These are phyloP conservation scores for Cossypha polioptera DNA, from an alignment of 2,797 vertebrate genomes.

Conservation along the genomic window DNA sequence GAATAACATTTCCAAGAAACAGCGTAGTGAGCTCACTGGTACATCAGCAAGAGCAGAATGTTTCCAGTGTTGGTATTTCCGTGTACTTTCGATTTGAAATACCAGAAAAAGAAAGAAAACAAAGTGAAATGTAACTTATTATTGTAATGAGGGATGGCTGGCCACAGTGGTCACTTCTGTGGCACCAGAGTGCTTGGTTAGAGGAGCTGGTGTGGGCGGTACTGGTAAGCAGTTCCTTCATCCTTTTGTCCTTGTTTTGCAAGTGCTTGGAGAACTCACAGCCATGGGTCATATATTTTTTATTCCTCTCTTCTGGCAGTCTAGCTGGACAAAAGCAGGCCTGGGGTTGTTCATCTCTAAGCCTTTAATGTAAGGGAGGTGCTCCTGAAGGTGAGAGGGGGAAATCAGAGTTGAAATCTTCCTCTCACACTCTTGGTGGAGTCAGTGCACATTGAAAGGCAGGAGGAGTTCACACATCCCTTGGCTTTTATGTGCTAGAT, in stretches of 20 bases:
- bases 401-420: neutral
- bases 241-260: slow-evolving; percentile 44
- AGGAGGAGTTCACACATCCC: neutral
- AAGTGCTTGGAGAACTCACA: neutral
- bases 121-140: slow-evolving; percentile 29
- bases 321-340: neutral
- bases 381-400: neutral
- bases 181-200: neutral
- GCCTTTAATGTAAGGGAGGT: neutral
- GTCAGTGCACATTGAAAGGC: neutral
- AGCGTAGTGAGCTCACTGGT: neutral
- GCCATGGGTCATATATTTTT: neutral
- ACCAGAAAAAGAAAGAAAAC: slow-evolving; percentile 39
- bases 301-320: neutral
- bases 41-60: neutral
- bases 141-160: slow-evolving; percentile 14
- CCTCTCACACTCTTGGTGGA: neutral
- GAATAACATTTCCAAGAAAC: slow-evolving; percentile 45
- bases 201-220: slow-evolving; percentile 1
- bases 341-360: neutral
- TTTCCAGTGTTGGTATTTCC: slow-evolving; percentile 35
- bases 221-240: slow-evolving; percentile 4
- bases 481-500: neutral
- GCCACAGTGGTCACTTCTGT: neutral
- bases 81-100: neutral